phyloP scores from a whole-genome alignment of 2,113 vertebrate genomes.

The Gila orcuttii region DNA sequence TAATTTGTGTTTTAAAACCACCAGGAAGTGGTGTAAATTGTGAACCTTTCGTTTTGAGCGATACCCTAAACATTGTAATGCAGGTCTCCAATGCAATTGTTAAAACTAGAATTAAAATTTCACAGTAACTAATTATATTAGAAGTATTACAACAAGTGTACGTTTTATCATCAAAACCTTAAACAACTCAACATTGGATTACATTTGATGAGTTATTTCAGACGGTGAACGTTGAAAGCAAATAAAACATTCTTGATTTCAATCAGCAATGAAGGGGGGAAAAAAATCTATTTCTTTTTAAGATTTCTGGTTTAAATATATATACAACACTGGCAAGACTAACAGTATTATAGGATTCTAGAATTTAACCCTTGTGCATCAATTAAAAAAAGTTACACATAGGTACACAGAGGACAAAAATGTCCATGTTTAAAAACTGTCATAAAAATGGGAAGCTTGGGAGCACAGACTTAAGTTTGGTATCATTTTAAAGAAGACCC shows the following conservation, averaged over 20 bases:
- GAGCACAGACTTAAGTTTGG: no score
- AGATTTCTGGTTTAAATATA: no score
- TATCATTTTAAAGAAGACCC: no score
- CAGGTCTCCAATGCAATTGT: not conserved
- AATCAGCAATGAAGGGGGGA: not conserved
- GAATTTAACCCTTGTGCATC: no score
- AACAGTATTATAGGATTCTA: not conserved
- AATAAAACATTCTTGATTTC: not conserved
- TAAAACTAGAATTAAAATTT: not conserved
- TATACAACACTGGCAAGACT: no score
- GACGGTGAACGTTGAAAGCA: not conserved
- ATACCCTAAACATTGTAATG: not conserved
- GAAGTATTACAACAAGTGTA: not conserved
- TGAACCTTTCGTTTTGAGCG: not conserved
- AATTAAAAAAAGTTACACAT: no score
- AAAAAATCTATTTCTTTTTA: no score
- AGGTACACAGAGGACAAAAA: no score
- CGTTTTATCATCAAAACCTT: not conserved
- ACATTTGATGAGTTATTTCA: not conserved
- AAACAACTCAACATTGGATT: not conserved
- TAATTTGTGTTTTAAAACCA: not conserved
- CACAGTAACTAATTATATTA: not conserved
- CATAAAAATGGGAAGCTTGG: no score
- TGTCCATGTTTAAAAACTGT: no score
- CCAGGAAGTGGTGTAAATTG: not conserved